phyloP scores from a whole-genome alignment of 1,140 invertebrate species.

The Elymnias hypermnestra region DNA sequence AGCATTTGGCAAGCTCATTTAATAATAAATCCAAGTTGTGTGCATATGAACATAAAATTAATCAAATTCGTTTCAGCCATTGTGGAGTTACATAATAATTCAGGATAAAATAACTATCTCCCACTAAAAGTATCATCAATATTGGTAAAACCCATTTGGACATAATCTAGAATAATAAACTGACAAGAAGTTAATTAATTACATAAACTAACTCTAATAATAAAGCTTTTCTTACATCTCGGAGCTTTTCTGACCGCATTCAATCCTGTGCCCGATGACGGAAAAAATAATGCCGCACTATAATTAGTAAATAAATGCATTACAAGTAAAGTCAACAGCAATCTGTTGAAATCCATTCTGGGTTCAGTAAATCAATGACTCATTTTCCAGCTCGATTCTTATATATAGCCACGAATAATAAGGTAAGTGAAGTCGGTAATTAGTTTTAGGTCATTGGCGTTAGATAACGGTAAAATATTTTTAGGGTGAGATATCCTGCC shows the following conservation, averaged over 20 bases:
- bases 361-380: neutral
- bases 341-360: conserved; percentile 25
- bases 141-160: too few relatives aligned
- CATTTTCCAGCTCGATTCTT: neutral
- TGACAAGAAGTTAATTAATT: too few relatives aligned
- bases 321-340: conserved; percentile 12
- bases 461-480: conserved; percentile 13
- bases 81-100: too few relatives aligned
- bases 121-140: too few relatives aligned
- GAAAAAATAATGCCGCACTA: conserved; percentile 33
- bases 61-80: too few relatives aligned
- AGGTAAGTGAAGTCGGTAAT: neutral
- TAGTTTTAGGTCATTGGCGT: conserved; percentile 45
- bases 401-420: neutral
- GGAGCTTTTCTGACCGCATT: conserved; percentile 49
- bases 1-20: too few relatives aligned
- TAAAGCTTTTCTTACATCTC: conserved; percentile 44
- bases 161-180: too few relatives aligned
- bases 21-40: too few relatives aligned
- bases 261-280: conserved; percentile 30
- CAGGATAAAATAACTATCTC: too few relatives aligned
- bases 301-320: conserved; percentile 14
- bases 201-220: too few relatives aligned
- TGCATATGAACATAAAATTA: conserved; percentile 7
- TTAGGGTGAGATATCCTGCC: conserved; percentile 18